phyloP scores from a whole-genome alignment of 2,797 vertebrate genomes.

The Erpetoichthys calabaricus region DNA sequence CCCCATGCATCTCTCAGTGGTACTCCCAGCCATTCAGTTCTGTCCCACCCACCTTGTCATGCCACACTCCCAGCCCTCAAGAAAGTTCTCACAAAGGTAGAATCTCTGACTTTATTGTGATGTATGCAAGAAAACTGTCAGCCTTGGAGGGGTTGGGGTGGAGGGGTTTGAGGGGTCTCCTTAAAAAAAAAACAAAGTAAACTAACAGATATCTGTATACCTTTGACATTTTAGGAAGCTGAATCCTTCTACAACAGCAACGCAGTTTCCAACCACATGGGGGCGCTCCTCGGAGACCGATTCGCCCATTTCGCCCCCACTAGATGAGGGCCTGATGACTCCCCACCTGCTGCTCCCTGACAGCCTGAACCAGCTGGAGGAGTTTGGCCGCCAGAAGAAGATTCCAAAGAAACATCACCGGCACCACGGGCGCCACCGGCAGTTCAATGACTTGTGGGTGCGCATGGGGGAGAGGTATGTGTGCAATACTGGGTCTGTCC shows the following conservation, averaged over 20 bases:
- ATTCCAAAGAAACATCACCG: constrained; percentile 73
- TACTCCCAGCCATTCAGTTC: no score
- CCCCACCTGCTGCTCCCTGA: constrained; percentile 83
- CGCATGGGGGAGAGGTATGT: constrained; percentile 86
- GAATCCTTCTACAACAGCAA: constrained; percentile 19
- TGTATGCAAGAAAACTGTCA: no score
- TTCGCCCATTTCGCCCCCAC: constrained; percentile 34
- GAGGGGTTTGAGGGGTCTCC: constrained; percentile 20
- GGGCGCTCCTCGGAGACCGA: constrained; percentile 36
- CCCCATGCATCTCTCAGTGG: no score
- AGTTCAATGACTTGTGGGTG: constrained; percentile 96
- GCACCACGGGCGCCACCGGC: constrained; percentile 59
- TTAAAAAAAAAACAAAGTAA: constrained; percentile 18
- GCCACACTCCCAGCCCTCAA: no score
- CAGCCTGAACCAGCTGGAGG: constrained; percentile 91
- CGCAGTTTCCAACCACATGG: constrained; percentile 19
- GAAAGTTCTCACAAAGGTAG: no score
- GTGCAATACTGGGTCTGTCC: neutral
- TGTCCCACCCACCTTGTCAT: no score
- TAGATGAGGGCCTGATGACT: constrained; percentile 44
- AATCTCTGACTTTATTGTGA: no score
- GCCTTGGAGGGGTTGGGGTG: neutral
- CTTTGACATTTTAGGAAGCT: neutral
- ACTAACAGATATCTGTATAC: constrained; percentile 16
- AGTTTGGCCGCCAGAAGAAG: constrained; percentile 82